Evolutionary conservation across 2,797 vertebrate genomes (phyloP).

Genomic region (Petrocephalus sullivani): DNA sequence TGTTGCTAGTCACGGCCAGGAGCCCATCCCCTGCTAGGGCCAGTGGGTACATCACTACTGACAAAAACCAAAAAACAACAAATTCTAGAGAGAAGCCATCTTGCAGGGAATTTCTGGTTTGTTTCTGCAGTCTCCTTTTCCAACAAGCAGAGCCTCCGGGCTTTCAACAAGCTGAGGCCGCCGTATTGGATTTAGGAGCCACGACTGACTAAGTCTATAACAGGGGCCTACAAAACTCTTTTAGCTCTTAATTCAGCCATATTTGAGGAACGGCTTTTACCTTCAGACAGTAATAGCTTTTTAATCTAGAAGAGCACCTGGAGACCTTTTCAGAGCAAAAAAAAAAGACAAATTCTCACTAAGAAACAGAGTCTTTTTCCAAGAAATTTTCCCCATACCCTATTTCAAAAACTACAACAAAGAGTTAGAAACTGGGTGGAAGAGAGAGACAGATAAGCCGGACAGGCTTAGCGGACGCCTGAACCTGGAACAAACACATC

Average conservation of each 20-base stretch:
- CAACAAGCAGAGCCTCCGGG: neutral
- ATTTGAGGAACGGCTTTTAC: neutral
- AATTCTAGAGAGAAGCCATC: neutral
- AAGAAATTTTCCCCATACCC: neutral
- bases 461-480: neutral
- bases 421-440: neutral
- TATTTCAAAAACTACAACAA: neutral
- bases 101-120: neutral
- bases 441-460: neutral
- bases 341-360: neutral
- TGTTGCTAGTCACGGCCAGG: neutral
- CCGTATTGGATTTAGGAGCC: neutral
- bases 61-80: neutral
- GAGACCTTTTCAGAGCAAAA: neutral
- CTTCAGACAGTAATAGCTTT: slow-evolving; percentile 2
- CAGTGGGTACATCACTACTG: neutral
- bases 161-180: neutral
- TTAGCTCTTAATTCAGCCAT: neutral
- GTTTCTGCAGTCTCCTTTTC: neutral
- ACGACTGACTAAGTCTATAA: neutral
- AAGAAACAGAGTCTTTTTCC: neutral
- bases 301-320: slow-evolving; percentile 1
- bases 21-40: neutral
- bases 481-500: neutral
- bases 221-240: neutral